Evolutionary conservation across 2,113 vertebrate species (phyloP).

Genomic region (Fregata magnificens): DNA sequence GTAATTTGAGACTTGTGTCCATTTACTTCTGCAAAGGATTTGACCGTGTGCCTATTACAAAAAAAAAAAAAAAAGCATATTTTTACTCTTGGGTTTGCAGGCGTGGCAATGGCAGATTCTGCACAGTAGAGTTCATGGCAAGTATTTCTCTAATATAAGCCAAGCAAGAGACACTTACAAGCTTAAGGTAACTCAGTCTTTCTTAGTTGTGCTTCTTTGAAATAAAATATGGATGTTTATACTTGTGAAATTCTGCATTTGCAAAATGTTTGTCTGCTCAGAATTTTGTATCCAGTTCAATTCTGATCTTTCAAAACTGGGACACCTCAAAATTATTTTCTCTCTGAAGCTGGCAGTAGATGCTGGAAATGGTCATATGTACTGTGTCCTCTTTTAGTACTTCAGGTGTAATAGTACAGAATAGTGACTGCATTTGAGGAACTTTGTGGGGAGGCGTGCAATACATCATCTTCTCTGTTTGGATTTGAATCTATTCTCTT

Average conservation of each 20-base stretch:
- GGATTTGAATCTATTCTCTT: background rate
- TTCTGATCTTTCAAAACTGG: background rate
- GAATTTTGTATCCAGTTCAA: background rate
- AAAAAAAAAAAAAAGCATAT: background rate
- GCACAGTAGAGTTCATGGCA: background rate
- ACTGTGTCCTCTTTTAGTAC: background rate
- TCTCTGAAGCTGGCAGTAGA: background rate
- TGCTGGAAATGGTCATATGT: background rate
- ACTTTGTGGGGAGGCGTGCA: background rate
- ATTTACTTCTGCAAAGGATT: background rate
- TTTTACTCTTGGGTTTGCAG: slow-evolving; percentile 41
- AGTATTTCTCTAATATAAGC: slow-evolving; percentile 11
- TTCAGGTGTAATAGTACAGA: background rate
- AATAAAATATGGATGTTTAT: background rate
- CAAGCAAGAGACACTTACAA: background rate
- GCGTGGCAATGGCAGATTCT: background rate
- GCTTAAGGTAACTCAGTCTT: slow-evolving; percentile 1
- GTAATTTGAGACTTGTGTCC: background rate
- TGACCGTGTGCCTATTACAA: background rate
- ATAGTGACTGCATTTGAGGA: background rate
- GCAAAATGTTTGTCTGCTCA: no score
- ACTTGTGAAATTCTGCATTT: no score
- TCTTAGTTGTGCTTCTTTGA: background rate
- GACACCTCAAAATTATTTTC: background rate
- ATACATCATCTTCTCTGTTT: background rate